phyloP scores from a whole-genome alignment of 2,888 invertebrate species.

The Thymelicus sylvestris region DNA sequence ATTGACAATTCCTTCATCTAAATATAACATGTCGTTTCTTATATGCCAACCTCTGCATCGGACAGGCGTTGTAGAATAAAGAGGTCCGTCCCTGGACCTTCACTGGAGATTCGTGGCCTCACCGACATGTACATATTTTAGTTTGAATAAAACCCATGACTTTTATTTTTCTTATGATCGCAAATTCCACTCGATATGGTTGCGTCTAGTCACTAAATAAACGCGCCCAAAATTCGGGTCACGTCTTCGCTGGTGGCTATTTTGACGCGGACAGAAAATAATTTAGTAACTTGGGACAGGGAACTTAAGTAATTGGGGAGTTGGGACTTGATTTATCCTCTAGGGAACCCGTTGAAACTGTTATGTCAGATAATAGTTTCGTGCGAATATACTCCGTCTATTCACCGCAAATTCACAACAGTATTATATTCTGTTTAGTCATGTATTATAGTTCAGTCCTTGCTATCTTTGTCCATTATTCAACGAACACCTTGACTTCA shows the following conservation, averaged over 20 bases:
- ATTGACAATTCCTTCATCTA: too few species aligned
- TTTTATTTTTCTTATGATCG: not conserved
- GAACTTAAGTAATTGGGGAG: constrained; percentile 36
- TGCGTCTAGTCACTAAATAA: constrained; percentile 10
- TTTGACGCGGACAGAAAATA: constrained; percentile 33
- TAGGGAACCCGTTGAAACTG: constrained; percentile 17
- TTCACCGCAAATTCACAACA: not conserved
- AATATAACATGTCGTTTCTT: too few species aligned
- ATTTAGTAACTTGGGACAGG: constrained; percentile 31
- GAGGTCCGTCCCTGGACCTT: too few species aligned
- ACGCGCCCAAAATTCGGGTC: constrained; percentile 19
- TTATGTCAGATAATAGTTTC: constrained; percentile 26
- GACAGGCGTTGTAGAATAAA: too few species aligned
- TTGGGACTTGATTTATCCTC: constrained; percentile 34
- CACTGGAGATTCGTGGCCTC: too few species aligned
- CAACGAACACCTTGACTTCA: too few species aligned
- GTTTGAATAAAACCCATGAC: too few species aligned
- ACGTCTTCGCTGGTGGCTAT: constrained; percentile 26
- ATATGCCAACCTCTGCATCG: too few species aligned
- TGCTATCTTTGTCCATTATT: too few species aligned
- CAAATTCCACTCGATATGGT: not conserved
- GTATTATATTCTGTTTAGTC: too few species aligned
- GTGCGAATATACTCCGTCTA: not conserved
- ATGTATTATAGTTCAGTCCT: too few species aligned
- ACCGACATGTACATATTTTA: too few species aligned